Percentiles rank a stretch among this genome's conserved stretches.
Conservation (phyloP, 2,113 vertebrate genomes). For the Zapus hudsonius region DNA sequence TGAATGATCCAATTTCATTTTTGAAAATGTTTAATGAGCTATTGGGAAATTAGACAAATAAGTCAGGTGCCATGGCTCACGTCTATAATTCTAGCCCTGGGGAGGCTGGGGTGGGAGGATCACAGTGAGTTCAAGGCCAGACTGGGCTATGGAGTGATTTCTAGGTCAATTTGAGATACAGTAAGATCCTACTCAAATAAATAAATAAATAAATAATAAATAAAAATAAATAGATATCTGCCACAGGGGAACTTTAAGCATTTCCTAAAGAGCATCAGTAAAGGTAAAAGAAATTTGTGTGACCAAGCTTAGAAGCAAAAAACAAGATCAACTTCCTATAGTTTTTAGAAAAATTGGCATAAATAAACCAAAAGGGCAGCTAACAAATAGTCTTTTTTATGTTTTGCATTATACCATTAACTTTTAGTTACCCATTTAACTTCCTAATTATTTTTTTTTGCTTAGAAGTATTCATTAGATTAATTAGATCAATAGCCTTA, state of each 20-base stretch:
- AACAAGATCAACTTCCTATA: background rate
- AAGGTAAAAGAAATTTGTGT: conserved; percentile 12
- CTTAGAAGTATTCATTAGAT: background rate
- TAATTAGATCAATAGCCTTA: background rate
- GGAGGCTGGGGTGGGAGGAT: no score
- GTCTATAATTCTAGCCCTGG: no score
- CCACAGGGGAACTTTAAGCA: background rate
- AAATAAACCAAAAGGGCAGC: conserved; percentile 19
- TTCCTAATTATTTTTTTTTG: conserved; percentile 39
- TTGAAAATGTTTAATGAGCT: conserved; percentile 35
- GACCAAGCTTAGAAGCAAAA: conserved; percentile 1
- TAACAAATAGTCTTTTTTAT: conserved; percentile 23
- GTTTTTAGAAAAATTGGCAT: background rate
- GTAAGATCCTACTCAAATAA: no score
- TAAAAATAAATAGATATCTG: no score
- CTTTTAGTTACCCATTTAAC: background rate
- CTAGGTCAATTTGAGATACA: no score
- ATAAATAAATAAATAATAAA: no score
- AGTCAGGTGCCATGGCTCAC: no score
- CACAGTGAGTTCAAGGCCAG: no score
- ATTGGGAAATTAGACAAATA: background rate
- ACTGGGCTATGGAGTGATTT: no score
- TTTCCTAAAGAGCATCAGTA: conserved; percentile 51
- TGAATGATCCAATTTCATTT: background rate
- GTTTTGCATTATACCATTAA: conserved; percentile 22